Base-by-base conservation (phyloP, 2,797 vertebrate genomes). In the Megaceryle alcyon region DNA sequence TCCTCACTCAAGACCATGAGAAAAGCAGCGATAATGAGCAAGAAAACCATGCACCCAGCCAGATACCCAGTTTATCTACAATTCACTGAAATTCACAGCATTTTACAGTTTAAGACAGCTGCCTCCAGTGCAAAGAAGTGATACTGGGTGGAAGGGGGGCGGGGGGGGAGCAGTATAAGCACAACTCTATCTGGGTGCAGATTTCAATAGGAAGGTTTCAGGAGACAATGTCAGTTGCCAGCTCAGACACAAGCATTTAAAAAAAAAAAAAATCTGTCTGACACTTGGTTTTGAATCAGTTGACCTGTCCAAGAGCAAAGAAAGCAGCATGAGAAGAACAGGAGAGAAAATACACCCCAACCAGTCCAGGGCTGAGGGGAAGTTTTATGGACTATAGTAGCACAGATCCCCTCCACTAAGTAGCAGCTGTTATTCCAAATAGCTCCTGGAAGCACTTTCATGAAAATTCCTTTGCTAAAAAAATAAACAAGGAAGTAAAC, bases 391-490 rank as follows among this genome's bases (percentile, higher is more conserved):
- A 29, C 35, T 31, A 64, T 17, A 70, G 51, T 7, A 86, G 51
- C 71, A 77, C 56, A 86, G 75, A 77, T 53, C 9, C 26, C 19
- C 64, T 75, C 29, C 60, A 22, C 44, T 33, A 15, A 59, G 53
- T 35, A 79, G 82, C 13, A 66, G 80, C 37, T 60, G 31, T 25
- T 72, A 60, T 33, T 90, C 35, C 71, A 93, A 87, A 70, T 6
- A 63, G 59, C 66, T 82, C 82, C 91, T 84, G 71, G 86, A 91
- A 73, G 53, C 70, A 80, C 56, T 83, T 88, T 33, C 46, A 88
- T 59, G n/a, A 78, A 94, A 71, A 94, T 90, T 91, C 71, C 81
- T 54, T 73, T 70, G 81, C 78, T 84, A 80, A 90, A 94, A 88
- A 93, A 85, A 94, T 54, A 89, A 94, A 76, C 80, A 82, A 87